Evolutionary conservation across 2,113 vertebrate genomes (phyloP).

Genomic region (Ramphastos sulfuratus): DNA sequence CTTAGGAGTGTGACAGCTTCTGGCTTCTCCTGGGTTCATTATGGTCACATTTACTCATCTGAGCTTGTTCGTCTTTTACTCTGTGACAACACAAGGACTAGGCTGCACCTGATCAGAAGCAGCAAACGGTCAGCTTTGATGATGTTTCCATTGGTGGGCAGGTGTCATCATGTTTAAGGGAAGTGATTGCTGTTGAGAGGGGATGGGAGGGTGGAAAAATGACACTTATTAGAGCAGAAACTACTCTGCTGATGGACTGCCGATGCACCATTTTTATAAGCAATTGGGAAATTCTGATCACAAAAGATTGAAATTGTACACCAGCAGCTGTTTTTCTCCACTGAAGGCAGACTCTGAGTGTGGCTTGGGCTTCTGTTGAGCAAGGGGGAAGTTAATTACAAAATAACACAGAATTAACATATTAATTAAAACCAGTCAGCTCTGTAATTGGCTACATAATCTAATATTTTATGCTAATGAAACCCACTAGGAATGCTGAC

Average conservation of each 20-base stretch:
- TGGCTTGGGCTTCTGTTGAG: constrained; percentile 5
- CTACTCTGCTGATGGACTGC: neutral
- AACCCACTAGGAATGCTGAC: constrained; percentile 39
- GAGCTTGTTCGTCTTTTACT: neutral
- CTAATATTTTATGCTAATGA: constrained; percentile 50
- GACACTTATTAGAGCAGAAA: neutral
- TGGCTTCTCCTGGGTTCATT: neutral
- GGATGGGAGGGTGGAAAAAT: neutral
- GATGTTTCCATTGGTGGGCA: fast-evolving
- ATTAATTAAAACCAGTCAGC: constrained; percentile 54
- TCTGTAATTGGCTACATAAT: constrained; percentile 32
- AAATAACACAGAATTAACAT: constrained; percentile 23
- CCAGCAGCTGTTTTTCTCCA: neutral
- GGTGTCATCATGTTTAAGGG: neutral
- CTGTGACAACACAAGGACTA: neutral
- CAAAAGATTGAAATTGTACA: neutral
- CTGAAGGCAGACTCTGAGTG: neutral
- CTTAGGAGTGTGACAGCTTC: neutral
- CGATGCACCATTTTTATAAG: neutral
- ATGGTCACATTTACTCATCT: neutral
- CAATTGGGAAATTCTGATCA: neutral
- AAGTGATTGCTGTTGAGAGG: neutral
- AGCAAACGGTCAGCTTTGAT: neutral
- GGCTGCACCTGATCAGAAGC: neutral
- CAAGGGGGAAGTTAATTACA: constrained; percentile 20